Evolutionary conservation across 2,888 invertebrate species (phyloP).

Genomic region (Automeris io): DNA sequence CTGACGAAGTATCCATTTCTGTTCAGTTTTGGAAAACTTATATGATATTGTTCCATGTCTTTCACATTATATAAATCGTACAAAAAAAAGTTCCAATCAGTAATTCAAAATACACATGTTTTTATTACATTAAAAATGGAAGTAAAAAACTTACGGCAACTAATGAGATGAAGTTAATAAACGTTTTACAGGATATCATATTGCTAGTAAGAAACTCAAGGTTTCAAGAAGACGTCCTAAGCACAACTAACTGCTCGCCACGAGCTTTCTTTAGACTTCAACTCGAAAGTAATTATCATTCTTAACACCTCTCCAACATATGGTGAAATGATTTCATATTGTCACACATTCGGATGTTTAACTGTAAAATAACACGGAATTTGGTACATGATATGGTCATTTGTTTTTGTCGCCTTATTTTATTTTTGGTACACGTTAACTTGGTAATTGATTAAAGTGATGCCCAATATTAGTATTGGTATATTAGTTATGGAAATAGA

Average conservation of each 20-base stretch:
- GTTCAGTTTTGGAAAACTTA: no score
- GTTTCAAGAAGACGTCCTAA: conserved; percentile 23
- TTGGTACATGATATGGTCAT: conserved; percentile 21
- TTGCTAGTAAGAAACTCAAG: conserved; percentile 18
- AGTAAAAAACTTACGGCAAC: conserved; percentile 16
- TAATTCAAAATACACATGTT: no score
- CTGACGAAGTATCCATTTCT: no score
- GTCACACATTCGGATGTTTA: conserved; percentile 26
- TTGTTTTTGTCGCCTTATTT: no score
- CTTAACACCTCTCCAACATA: conserved; percentile 47
- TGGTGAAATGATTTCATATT: conserved; percentile 45
- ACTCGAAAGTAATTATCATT: conserved; percentile 49
- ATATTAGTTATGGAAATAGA: background rate
- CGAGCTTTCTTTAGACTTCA: conserved; percentile 39
- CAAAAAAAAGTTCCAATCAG: no score
- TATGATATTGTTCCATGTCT: no score
- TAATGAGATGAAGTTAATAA: conserved; percentile 8
- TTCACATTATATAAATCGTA: no score
- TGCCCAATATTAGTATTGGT: background rate
- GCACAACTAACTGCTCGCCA: conserved; percentile 41
- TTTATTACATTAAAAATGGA: no score
- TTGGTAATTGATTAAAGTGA: background rate
- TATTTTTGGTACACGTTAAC: background rate
- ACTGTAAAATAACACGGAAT: conserved; percentile 20
- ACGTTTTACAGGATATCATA: conserved; percentile 9